Base-by-base conservation (phyloP, 2,113 vertebrate species). In the Protobothrops mucrosquamatus region DNA sequence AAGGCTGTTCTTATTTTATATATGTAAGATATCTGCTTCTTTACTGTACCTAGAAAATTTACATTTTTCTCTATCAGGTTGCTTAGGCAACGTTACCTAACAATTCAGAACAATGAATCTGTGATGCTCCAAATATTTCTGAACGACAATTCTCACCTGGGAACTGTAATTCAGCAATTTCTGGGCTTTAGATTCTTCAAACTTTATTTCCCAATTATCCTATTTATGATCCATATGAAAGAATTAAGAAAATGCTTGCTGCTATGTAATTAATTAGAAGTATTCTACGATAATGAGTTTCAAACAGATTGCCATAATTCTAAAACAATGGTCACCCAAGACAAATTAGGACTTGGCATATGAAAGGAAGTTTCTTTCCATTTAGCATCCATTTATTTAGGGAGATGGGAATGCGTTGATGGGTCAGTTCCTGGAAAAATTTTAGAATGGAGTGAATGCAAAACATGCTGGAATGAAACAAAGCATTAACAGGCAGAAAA, bases 381-480 rank as follows among this genome's bases (percentile, higher is more conserved):
- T 64, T 59, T 64, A 59, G 57, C 39, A 46, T 64, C 57, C 88
- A 55, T 43, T 74, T 55, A 26, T 88, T 89, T 54, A 48, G 29
- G 18, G 46, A 26, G 34, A 52, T 57, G 46, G 29, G 55, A 26
- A 69, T 87, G 57, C 34, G 7, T 87, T 87, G 43, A 86, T 89
- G 74, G 48, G 89, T 54, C 74, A 64, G 54, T 93, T 81, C 93
- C 39, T 46, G 46, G 74, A 26, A 94, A 92, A 39, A 48, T 24
- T 89, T 85, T 61, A 51, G 51, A 39, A 29, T 55, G 89, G 69
- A 9, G 20, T 89, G 10, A n/a, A 43, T 43, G 69, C 48, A 61
- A 34, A 89, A 57, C 91, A 89, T 92, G 88, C 69, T 56, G 88
- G 51, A 94, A 89, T 69, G 92, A 93, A 93, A 57, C 57, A 89